Percentiles rank a stretch among this genome's conserved stretches.
Conservation (phyloP, 1,140 invertebrate species). For the Paramacrobiotus metropolitanus region DNA sequence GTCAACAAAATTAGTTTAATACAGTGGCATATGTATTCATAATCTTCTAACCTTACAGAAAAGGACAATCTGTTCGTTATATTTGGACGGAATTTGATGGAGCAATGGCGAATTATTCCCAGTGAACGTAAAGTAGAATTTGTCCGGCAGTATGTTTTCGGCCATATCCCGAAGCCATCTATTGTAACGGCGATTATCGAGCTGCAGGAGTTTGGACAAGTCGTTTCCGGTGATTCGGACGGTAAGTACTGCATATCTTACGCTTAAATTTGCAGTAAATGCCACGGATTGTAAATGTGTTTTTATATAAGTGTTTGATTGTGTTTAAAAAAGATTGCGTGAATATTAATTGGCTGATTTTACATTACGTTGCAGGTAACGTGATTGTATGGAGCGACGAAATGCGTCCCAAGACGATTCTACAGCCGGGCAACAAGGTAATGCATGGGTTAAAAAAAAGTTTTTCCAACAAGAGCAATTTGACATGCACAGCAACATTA, state of each 20-base stretch:
- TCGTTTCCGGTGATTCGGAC: not conserved
- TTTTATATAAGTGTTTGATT: too few relatives aligned
- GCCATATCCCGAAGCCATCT: not conserved
- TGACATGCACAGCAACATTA: too few relatives aligned
- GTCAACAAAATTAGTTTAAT: not conserved
- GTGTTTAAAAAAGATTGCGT: too few relatives aligned
- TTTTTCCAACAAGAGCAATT: too few relatives aligned
- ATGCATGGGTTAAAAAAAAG: too few relatives aligned
- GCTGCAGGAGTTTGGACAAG: not conserved
- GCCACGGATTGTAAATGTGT: too few relatives aligned
- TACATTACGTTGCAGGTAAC: too few relatives aligned
- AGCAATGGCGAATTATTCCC: not conserved
- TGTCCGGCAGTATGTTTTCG: not conserved
- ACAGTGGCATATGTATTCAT: not conserved
- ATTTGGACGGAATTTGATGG: not conserved
- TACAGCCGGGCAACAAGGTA: not conserved
- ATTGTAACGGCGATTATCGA: not conserved
- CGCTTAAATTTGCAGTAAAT: too few relatives aligned
- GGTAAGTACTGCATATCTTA: too few relatives aligned
- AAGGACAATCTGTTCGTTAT: not conserved
- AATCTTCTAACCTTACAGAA: not conserved
- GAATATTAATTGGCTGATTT: too few relatives aligned
- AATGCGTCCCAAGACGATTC: not conserved
- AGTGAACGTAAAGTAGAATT: not conserved
- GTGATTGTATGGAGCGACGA: not conserved